Conservation (phyloP, 1,140 invertebrate genomes). For the Platorchestia sp. region DNA sequence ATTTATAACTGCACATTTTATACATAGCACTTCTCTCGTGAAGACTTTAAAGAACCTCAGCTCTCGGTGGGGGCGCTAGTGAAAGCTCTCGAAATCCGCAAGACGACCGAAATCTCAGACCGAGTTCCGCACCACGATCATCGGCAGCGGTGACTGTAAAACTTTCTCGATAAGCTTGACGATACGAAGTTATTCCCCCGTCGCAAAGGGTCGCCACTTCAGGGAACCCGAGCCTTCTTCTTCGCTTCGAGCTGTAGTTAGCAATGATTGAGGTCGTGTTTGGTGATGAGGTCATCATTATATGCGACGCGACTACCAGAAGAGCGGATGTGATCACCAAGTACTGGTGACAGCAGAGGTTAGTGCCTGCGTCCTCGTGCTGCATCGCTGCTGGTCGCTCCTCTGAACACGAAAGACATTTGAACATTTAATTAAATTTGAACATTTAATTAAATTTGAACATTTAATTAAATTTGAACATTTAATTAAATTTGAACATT, state of each 20-base stretch:
- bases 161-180: not conserved
- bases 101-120: not conserved
- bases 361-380: constrained; percentile 10
- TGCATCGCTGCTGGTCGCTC: constrained; percentile 41
- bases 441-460: too few species aligned
- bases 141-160: not conserved
- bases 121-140: not conserved
- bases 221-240: not conserved
- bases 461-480: too few species aligned
- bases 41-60: not conserved
- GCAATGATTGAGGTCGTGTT: not conserved
- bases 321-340: constrained; percentile 15
- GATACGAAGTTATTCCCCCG: not conserved
- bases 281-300: not conserved
- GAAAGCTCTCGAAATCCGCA: not conserved
- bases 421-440: not conserved
- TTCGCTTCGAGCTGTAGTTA: constrained; percentile 17
- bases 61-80: not conserved
- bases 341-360: not conserved
- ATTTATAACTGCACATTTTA: not conserved
- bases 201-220: not conserved
- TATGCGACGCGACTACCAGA: not conserved
- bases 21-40: not conserved
- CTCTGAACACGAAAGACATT: not conserved
- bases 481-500: too few species aligned